phyloP scores from a whole-genome alignment of 2,888 invertebrate species.

The Eulithis prunata region DNA sequence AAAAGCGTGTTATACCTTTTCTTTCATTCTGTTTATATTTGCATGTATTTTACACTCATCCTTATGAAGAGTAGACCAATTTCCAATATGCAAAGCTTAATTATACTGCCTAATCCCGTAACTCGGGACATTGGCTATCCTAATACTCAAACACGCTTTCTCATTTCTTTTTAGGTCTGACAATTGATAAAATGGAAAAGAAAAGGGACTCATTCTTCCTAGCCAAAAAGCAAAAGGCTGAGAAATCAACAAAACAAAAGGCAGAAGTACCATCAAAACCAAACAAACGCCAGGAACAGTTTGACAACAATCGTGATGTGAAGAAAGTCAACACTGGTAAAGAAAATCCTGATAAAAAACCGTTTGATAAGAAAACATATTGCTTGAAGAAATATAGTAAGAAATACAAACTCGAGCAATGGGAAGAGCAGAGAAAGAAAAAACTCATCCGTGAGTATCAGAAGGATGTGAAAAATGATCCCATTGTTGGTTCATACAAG shows the following conservation, averaged over 20 bases:
- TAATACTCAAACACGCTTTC: constrained; percentile 73
- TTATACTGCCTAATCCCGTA: neutral
- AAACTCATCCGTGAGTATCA: constrained; percentile 82
- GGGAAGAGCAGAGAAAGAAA: constrained; percentile 87
- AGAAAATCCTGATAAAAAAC: constrained; percentile 73
- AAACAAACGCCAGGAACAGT: constrained; percentile 58
- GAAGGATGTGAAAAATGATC: constrained; percentile 81
- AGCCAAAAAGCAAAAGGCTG: constrained; percentile 50
- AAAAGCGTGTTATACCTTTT: constrained; percentile 66
- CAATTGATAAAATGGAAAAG: constrained; percentile 61
- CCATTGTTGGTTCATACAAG: constrained; percentile 70
- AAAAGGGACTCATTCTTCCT: constrained; percentile 69
- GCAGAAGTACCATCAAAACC: constrained; percentile 34
- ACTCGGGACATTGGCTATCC: neutral
- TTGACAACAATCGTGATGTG: constrained; percentile 58
- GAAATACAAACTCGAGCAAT: constrained; percentile 87
- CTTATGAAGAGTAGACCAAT: neutral
- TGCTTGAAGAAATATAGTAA: constrained; percentile 88
- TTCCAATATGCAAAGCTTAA: neutral
- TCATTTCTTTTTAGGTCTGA: constrained; percentile 80
- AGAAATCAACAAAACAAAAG: constrained; percentile 36
- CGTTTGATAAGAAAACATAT: constrained; percentile 88
- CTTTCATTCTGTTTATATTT: constrained; percentile 20
- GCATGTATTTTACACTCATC: constrained; percentile 12
- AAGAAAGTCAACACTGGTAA: constrained; percentile 21